These are phyloP conservation scores for Drosophila seguyi DNA, from an alignment of 1,140 invertebrate species.

Conservation along the genomic window DNA sequence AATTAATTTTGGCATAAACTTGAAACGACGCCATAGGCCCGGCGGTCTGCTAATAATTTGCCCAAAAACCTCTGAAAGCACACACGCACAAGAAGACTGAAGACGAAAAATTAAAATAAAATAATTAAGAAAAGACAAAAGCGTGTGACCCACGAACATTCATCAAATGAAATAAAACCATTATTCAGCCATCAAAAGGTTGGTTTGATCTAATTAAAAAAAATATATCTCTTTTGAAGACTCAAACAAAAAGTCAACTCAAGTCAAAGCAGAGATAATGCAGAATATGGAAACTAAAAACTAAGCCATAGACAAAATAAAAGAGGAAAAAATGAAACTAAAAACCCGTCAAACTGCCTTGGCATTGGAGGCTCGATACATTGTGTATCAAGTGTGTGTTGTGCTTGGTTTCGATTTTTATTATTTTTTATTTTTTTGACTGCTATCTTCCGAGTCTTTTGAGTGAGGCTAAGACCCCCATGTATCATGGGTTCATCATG, in stretches of 20 bases:
- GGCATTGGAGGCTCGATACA: slow-evolving; percentile 54
- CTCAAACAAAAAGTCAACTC: slow-evolving; percentile 39
- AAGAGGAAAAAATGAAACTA: slow-evolving; percentile 17
- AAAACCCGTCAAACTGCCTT: slow-evolving; percentile 71
- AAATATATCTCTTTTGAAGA: slow-evolving; percentile 33
- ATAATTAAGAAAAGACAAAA: slow-evolving; percentile 39
- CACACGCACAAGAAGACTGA: slow-evolving; percentile 15
- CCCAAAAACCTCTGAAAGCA: slow-evolving; percentile 35
- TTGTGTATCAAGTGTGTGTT: background rate
- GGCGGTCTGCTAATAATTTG: slow-evolving; percentile 35
- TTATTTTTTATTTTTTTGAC: slow-evolving; percentile 2
- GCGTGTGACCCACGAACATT: slow-evolving; percentile 73
- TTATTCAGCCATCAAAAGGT: slow-evolving; percentile 42
- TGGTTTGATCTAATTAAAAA: slow-evolving; percentile 73
- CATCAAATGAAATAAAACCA: slow-evolving; percentile 60
- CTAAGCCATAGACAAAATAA: slow-evolving; percentile 6
- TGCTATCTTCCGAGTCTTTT: slow-evolving; percentile 40
- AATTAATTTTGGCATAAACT: slow-evolving; percentile 62
- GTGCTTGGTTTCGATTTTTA: slow-evolving; percentile 9
- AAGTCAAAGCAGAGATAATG: slow-evolving; percentile 44
- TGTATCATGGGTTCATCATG: slow-evolving; percentile 59
- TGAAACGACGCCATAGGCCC: slow-evolving; percentile 62
- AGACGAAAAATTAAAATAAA: slow-evolving; percentile 22
- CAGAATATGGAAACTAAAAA: slow-evolving; percentile 23
- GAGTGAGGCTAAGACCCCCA: slow-evolving; percentile 44